Conservation (phyloP, 2,113 vertebrate genomes). For the Glareola pratincola region DNA sequence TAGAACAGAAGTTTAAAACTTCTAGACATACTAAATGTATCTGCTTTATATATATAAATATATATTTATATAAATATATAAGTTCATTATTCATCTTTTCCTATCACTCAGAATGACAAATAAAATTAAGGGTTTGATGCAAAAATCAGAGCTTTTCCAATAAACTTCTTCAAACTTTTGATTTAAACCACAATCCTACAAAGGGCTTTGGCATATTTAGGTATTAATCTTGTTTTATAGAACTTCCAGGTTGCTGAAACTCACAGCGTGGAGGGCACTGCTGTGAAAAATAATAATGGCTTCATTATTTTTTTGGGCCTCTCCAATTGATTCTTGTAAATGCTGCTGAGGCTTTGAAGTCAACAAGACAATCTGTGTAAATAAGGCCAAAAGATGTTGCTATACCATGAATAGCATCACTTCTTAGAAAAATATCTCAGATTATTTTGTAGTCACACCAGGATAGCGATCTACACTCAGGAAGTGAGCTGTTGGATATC, state of each 20-base stretch:
- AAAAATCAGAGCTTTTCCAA: neutral
- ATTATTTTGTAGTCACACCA: conserved; percentile 6
- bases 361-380: neutral
- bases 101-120: neutral
- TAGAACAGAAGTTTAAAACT: neutral
- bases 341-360: neutral
- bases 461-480: neutral
- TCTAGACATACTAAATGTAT: neutral
- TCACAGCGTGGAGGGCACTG: neutral
- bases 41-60: too few species aligned
- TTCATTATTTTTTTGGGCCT: neutral
- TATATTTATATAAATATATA: too few species aligned
- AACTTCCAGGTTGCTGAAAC: neutral
- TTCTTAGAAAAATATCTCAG: neutral
- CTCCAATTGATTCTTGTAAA: neutral
- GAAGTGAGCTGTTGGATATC: neutral
- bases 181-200: neutral
- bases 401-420: neutral
- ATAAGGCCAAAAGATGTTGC: neutral
- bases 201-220: neutral
- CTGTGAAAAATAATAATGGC: neutral
- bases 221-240: neutral
- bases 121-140: neutral
- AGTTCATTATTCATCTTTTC: neutral
- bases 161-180: neutral